Evolutionary conservation across 23 tunicate species (phyloP), one percentile per base, ranked within the genome.

Genomic region (Halocynthia aurantium): DNA sequence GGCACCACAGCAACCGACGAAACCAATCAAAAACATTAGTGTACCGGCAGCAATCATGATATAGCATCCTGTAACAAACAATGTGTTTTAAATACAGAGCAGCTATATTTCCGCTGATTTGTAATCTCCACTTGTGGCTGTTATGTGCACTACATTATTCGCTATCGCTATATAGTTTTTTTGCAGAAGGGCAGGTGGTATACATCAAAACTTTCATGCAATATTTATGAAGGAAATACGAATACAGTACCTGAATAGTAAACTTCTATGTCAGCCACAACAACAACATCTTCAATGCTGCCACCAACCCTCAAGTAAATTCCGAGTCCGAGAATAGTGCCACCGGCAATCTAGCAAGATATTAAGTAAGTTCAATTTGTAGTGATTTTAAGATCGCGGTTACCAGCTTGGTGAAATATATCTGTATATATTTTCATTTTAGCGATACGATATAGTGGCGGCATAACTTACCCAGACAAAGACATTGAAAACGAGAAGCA

Each of bases 1-100:
- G 51, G 84, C 84, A 8, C 84, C 84, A 57, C 84, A 81, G 52
- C 84, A 81, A 10, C 84, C 84, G 18, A 81, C 57, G 61, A 81
- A 81, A 7, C 84, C 84, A 20, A 81, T 52, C 10, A 71, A 11
- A 71, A 81, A 81, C 84, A 81, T 81, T 67, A 61, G 31, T 53
- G 77, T 71, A 13, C 84, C 84, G 58, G 77, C 76, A 6, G 54
- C 50, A 49, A 81, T 81, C 21, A 81, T 62, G 0, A 81, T 55
- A 71, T 81, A 81, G 77, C 84, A 81, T 18, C 84, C 84, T 80
- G 76, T 67, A 74, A 53, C n/a, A 71, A 67, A 67, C 22, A 18
- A 67, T 10, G n/a, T 6, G 44, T 31, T 31, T 31, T 31, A 31
- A 31, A 31, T 31, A 31, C 44, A 31, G 44, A 31, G 44, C 44